phyloP scores from a whole-genome alignment of 2,797 vertebrate species.

The Microtus agrestis region DNA sequence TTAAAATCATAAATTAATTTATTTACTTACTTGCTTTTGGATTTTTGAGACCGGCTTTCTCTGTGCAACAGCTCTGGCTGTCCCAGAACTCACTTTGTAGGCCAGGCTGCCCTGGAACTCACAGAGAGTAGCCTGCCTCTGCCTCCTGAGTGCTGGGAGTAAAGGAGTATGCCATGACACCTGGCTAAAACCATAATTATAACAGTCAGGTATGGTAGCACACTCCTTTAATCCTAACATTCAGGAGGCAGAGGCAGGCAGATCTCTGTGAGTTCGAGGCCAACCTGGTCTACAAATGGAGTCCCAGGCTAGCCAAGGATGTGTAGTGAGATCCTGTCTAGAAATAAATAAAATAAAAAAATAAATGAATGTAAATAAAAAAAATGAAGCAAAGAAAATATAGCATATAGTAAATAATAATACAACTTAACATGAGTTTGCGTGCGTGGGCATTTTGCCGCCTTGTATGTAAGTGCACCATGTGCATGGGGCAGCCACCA shows the following conservation, averaged over 20 bases:
- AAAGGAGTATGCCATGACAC: neutral
- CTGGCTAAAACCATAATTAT: neutral
- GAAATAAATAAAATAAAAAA: neutral
- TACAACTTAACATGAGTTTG: neutral
- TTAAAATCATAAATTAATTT: neutral
- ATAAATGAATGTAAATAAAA: neutral
- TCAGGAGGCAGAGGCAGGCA: neutral
- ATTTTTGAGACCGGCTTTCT: neutral
- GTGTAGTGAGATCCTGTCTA: neutral
- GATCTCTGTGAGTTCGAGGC: neutral
- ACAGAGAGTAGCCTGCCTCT: neutral
- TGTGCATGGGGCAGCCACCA: neutral
- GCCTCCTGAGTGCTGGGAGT: neutral
- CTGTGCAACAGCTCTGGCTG: neutral
- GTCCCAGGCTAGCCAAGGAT: neutral
- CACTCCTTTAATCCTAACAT: neutral
- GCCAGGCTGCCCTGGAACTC: neutral
- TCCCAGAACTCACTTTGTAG: neutral
- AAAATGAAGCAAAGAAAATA: neutral
- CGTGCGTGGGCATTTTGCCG: neutral
- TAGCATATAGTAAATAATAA: no score
- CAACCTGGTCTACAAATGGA: neutral
- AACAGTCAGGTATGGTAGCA: neutral
- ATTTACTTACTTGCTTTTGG: neutral
- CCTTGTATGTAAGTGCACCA: neutral